Evolutionary conservation across 1,140 invertebrate genomes (phyloP).

Genomic region (Linepithema humile): DNA sequence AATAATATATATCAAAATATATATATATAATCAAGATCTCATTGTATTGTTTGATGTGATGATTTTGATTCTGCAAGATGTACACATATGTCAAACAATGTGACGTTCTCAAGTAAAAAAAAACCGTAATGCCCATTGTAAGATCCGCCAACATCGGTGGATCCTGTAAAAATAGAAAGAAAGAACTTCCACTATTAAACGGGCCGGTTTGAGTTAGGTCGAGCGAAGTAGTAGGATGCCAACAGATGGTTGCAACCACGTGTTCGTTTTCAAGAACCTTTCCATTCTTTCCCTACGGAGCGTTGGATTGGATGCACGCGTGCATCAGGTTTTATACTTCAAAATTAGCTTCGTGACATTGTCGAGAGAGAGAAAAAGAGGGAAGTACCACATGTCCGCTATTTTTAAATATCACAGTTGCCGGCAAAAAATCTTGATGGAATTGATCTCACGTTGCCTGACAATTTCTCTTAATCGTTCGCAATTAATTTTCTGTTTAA

Average conservation of each 20-base stretch:
- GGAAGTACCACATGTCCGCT: neutral
- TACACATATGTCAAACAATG: constrained; percentile 18
- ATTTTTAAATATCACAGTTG: constrained; percentile 26
- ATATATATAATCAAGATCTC: no score
- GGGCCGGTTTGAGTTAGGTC: constrained; percentile 49
- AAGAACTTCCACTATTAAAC: constrained; percentile 38
- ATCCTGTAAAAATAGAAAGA: constrained; percentile 40
- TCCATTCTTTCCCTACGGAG: constrained; percentile 55
- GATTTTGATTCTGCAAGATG: neutral
- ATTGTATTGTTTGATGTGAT: no score
- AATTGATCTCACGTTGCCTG: neutral
- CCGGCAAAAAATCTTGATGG: neutral
- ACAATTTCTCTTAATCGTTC: neutral
- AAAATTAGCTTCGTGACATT: constrained; percentile 40
- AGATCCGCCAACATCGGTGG: constrained; percentile 49
- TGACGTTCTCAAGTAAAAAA: neutral
- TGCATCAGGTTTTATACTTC: constrained; percentile 21
- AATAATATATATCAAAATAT: no score
- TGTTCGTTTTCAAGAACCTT: constrained; percentile 78
- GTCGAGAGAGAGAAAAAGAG: no score
- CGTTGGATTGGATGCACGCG: constrained; percentile 62
- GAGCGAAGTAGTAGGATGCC: constrained; percentile 63
- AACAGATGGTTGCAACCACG: constrained; percentile 82
- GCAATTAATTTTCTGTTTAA: neutral
- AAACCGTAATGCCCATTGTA: constrained; percentile 46